phyloP scores from a whole-genome alignment of 2,797 vertebrate species.

The Nannoperca obscura region DNA sequence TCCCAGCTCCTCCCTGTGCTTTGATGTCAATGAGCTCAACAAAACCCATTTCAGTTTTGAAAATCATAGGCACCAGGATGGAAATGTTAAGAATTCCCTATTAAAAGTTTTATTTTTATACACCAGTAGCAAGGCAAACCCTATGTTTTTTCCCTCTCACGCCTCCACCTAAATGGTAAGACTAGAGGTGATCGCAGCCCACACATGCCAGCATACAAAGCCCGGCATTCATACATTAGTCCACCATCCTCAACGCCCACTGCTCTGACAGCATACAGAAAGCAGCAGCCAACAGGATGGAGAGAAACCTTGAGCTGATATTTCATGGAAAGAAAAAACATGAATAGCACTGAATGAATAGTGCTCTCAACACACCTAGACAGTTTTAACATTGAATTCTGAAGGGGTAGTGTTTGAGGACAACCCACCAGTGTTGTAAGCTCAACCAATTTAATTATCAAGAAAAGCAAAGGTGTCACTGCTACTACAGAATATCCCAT shows the following conservation, averaged over 20 bases:
- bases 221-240: constrained; percentile 76
- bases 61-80: constrained; percentile 29
- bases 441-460: constrained; percentile 24
- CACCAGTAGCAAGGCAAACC: constrained; percentile 26
- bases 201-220: constrained; percentile 78
- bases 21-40: constrained; percentile 33
- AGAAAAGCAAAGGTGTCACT: constrained; percentile 52
- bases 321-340: constrained; percentile 72
- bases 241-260: constrained; percentile 63
- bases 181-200: constrained; percentile 67
- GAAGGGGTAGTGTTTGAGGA: constrained; percentile 58
- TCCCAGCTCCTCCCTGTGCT: constrained; percentile 23
- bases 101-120: constrained; percentile 48
- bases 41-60: constrained; percentile 29
- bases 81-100: constrained; percentile 36
- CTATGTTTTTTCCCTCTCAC: constrained; percentile 39
- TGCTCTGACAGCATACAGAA: constrained; percentile 61
- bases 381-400: constrained; percentile 41
- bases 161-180: constrained; percentile 59
- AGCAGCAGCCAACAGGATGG: constrained; percentile 66
- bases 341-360: constrained; percentile 63
- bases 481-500: constrained; percentile 5
- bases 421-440: constrained; percentile 59
- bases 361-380: constrained; percentile 47
- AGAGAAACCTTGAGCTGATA: constrained; percentile 53